Evolutionary conservation across 2,888 invertebrate genomes (phyloP), one percentile per base, ranked within the genome.

Genomic region (Yponomeuta evonymella): DNA sequence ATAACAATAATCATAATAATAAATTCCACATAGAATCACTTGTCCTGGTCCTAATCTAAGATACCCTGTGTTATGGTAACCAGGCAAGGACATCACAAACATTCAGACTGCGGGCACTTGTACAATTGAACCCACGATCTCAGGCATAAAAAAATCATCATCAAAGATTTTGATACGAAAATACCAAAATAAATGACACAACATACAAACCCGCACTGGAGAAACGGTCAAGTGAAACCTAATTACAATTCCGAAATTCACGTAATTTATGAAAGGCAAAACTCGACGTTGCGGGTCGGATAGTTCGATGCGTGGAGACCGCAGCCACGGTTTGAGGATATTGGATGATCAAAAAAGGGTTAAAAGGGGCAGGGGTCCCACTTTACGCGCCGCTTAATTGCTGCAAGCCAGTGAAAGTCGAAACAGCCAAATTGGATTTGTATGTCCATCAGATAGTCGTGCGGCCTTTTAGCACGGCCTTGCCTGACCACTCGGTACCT

Each of bases 361-460:
- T 75, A 73, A 77, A 77, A 78, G 83, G 23, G 84, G 81, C 82
- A 78, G 77, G 74, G 78, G 81, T 33, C 83, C 84, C 86, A 87
- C 86, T 88, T 89, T 89, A 85, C 88, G 87, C 89, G 82, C 83
- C 87, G 84, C 81, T 89, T 90, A 89, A 89, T 90, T 89, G 89
- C 84, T 83, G 82, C 85, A 83, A 87, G 85, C 81, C 82, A 82
- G 79, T 83, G 85, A 86, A 89, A 89, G 88, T 87, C 84, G 87
- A 84, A 87, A 85, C 83, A 86, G 81, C 81, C 83, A 88, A 91
- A 90, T 90, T 90, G 86, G 89, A 90, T 90, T 90, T 87, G 80
- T 80, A 79, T 83, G 83, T 83, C 84, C 83, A 82, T 81, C 72
- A 70, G 71, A 71, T 71, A 66, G 43, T 70, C 69, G 33, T 15